A percentile compares a stretch with the other conserved stretches of the same genome.
These are phyloP conservation scores for Galeruca laticollis DNA, from an alignment of 2,888 invertebrate species.

Conservation along the genomic window DNA sequence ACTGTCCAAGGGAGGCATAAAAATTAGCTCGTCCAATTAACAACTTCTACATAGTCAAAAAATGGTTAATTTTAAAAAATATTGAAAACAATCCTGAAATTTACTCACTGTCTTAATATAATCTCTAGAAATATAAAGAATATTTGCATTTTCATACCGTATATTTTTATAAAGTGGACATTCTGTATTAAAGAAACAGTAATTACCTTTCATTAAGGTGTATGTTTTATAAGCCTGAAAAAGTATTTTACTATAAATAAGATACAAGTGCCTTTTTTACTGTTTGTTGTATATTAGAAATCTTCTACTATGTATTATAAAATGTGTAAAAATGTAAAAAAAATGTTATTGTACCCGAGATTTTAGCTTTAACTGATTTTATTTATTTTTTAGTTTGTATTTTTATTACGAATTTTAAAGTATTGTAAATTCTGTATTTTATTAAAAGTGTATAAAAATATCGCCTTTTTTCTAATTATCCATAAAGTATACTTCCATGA, in stretches of 20 bases:
- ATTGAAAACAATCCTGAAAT: no score
- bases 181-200: constrained; percentile 3
- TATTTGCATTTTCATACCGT: background rate
- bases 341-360: background rate
- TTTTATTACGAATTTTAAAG: constrained; percentile 12
- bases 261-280: constrained; percentile 39
- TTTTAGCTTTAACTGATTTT: constrained; percentile 15
- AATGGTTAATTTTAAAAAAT: no score
- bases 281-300: constrained; percentile 36
- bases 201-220: background rate
- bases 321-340: constrained; percentile 10
- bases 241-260: constrained; percentile 28
- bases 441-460: constrained; percentile 14
- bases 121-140: background rate
- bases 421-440: constrained; percentile 15
- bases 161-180: constrained; percentile 1
- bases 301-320: constrained; percentile 35
- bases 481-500: background rate
- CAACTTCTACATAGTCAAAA: no score
- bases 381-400: constrained; percentile 17
- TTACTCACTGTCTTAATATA: background rate
- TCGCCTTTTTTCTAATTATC: background rate
- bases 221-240: constrained; percentile 12
- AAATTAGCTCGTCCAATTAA: no score
- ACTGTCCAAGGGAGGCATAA: no score